Evolutionary conservation across 2,888 invertebrate species (phyloP), one percentile per base, ranked within the genome.

Genomic region (Lagria hirta): DNA sequence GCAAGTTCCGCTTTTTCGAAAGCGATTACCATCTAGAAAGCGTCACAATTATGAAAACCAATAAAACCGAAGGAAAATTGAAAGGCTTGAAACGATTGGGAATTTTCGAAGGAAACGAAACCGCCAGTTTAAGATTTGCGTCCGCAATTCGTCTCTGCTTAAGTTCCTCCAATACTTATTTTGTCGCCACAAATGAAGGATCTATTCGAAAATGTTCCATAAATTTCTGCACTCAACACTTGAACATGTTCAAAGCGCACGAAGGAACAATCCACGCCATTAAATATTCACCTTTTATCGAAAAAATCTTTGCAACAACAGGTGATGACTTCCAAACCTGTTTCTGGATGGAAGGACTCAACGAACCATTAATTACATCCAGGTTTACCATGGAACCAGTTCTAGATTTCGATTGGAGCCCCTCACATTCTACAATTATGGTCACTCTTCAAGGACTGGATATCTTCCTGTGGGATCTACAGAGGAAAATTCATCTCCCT

Each of bases 111-210:
- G 59, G 52, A 15, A 62, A 66, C 32, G 67, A 62, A 11, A 66
- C 68, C 14, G 67, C 68, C 12, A 58, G 60, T 13, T 57, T 57
- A 3, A 74, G 82, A 20, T 78, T 82, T 63, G 79, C 85, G 0
- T 81, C 81, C 1, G 82, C 80, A 2, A 58, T 84, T 43, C 75
- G 82, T 28, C 71, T 85, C 30, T 73, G 76, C n/a, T 73, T 79
- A 62, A 83, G 88, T 65, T 83, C 87, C 0, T 57, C 52, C 0
- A 72, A 82, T 27, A 66, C 72, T 0, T 94, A 91, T 66, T 76
- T 84, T 28, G 83, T 91, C 0, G 88, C 90, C 0, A 91, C 93
- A 0, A 87, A 87, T 50, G 90, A 93, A 62, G 95, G 95, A 0
- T 86, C 86, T 45, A 72, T 88, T n/a, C 83, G 86, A 64, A 82